These are phyloP conservation scores for Heteractis magnifica DNA, from an alignment of 92 coral and sea anemone species.

Conservation along the genomic window DNA sequence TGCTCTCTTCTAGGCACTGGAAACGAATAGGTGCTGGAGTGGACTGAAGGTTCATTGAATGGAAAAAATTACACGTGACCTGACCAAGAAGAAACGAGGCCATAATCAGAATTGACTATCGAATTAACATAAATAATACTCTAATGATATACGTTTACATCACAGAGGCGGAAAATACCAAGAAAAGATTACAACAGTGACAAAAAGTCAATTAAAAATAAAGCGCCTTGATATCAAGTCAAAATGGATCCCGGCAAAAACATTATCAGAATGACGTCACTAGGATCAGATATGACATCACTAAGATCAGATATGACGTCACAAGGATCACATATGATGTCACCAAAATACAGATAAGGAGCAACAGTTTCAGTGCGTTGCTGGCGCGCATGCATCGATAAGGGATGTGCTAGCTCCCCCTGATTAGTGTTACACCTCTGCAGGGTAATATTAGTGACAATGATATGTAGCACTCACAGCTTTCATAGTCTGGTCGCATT, in stretches of 20 bases:
- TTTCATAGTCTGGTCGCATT: slow-evolving; percentile 96
- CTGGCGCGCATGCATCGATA: no score
- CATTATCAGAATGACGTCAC: background rate
- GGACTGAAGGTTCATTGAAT: slow-evolving; percentile 81
- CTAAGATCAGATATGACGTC: background rate
- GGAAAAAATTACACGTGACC: slow-evolving; percentile 98
- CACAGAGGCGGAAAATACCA: no score
- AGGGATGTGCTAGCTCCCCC: no score
- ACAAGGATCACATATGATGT: background rate
- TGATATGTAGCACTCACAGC: slow-evolving; percentile 61
- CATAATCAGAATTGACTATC: background rate
- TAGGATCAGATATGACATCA: background rate
- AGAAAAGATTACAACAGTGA: no score
- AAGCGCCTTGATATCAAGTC: no score
- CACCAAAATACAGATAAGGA: background rate
- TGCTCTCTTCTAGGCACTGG: slow-evolving; percentile 87
- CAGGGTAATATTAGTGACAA: background rate
- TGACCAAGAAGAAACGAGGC: slow-evolving; percentile 10
- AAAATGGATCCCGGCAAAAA: no score
- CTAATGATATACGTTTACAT: no score
- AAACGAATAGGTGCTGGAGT: slow-evolving; percentile 88
- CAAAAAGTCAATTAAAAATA: no score
- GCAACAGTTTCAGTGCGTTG: background rate
- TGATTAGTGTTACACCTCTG: background rate
- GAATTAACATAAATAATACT: no score